Base-by-base conservation (phyloP, 1,140 invertebrate species). In the Parasteatoda tepidariorum region DNA sequence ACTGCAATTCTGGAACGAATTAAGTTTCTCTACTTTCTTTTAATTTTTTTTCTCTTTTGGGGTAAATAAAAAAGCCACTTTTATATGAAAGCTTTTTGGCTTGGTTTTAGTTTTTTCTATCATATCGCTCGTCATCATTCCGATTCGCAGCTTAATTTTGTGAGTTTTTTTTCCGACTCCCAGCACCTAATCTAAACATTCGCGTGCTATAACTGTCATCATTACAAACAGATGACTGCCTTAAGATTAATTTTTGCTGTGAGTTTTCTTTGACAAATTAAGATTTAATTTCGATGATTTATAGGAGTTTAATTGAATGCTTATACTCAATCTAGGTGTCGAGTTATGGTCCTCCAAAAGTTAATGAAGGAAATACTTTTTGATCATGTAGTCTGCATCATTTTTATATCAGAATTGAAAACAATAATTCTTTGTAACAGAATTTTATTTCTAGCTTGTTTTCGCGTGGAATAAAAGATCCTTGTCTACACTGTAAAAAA, bases 181-280 rank as follows among this genome's bases (percentile, higher is more conserved):
- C 26, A n/a, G 5, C 26, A n/a, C 2, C 30, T 68, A 68, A 68
- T 68, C 28, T 68, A 79, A 79, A 79, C 76, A 79, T 30, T 38
- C 30, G n/a, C n/a, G 18, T 59, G 34, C 31, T 31, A 38, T 41
- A 57, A 68, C 76, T 79, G 76, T 79, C 76, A 79, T 68, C 76
- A n/a, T 34, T 22, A 30, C 31, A 68, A 79, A 79, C 34, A 57
- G 54, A 79, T 68, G 64, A 79, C 59, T n/a, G n/a, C 28, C 26
- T 48, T 48, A 48, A 48, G 38, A 48, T 48, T 48, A 48, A 48
- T 13, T 48, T 13, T 41, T 13, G 13, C 5, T 48, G 18, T 48
- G 18, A 48, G 38, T 48, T 48, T 48, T 48, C 18, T 48, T 48
- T 48, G 9, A 41, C 5, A 41, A 41, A 5, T 48, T 4, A 48